Conservation (phyloP, 2,797 vertebrate species). For the Stomatorhinus walkeri region DNA sequence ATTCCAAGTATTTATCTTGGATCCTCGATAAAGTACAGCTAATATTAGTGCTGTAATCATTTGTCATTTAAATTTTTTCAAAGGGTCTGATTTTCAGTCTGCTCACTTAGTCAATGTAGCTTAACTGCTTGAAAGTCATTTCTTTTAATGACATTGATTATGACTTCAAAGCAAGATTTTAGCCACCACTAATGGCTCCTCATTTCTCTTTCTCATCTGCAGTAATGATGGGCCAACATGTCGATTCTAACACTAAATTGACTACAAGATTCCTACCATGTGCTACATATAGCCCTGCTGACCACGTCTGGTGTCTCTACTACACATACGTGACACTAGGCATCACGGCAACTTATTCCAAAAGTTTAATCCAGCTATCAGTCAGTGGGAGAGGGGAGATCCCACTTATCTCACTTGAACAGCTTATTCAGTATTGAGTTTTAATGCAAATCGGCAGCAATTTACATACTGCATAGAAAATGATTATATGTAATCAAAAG, state of each 20-base stretch:
- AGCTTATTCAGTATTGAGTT: neutral
- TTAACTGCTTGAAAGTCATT: neutral
- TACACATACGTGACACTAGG: neutral
- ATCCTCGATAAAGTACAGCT: neutral
- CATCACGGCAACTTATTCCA: neutral
- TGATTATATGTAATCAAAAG: neutral
- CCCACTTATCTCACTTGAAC: neutral
- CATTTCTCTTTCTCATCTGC: neutral
- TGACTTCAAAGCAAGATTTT: conserved; percentile 10
- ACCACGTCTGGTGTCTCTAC: neutral
- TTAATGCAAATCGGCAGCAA: neutral
- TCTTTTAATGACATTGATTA: conserved; percentile 9
- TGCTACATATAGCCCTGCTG: neutral
- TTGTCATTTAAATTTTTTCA: neutral
- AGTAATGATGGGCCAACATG: neutral
- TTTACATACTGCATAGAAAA: neutral
- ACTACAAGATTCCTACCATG: neutral
- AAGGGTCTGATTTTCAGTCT: neutral
- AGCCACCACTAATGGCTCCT: neutral
- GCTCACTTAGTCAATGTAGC: neutral
- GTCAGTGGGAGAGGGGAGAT: neutral
- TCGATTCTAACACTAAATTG: neutral
- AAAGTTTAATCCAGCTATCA: neutral
- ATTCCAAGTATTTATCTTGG: neutral
- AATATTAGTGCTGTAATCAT: neutral